These are phyloP conservation scores for Cygnus buccinator DNA, from an alignment of 2,113 vertebrate species.

Conservation along the genomic window DNA sequence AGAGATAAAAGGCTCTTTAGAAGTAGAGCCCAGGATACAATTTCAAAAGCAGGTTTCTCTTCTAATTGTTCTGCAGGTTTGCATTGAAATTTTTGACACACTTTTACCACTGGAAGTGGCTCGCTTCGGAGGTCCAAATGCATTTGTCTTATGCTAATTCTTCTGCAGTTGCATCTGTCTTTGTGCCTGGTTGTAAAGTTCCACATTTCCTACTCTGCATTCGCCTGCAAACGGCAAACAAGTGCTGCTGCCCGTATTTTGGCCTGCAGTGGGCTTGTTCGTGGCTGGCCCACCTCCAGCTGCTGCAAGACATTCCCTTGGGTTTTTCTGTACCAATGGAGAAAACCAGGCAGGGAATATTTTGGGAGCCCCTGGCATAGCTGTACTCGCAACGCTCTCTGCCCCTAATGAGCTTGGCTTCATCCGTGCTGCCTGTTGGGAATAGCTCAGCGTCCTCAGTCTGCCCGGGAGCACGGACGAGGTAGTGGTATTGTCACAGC, in stretches of 20 bases:
- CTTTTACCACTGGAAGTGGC: background rate
- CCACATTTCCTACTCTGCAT: background rate
- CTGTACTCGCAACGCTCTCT: background rate
- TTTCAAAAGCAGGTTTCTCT: conserved; percentile 59
- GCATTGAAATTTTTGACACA: conserved; percentile 32
- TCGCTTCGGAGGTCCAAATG: conserved; percentile 38
- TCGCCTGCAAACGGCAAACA: background rate
- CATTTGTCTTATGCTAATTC: background rate
- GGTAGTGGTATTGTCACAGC: background rate
- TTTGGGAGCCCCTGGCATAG: background rate
- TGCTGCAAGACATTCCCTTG: background rate
- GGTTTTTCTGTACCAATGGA: background rate
- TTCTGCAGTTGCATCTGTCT: background rate
- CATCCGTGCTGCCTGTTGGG: background rate
- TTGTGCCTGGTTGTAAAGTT: background rate
- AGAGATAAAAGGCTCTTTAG: conserved; percentile 65
- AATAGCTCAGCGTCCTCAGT: background rate
- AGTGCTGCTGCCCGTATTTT: background rate
- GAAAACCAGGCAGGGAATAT: background rate
- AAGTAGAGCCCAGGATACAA: conserved; percentile 16
- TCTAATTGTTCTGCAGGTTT: conserved; percentile 36
- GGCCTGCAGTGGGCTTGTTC: background rate
- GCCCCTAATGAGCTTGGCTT: background rate
- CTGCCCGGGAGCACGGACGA: background rate
- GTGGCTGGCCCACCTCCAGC: conserved; percentile 12